Evolutionary conservation across 2,888 invertebrate genomes (phyloP), one percentile per base, ranked within the genome.

Genomic region (Microplitis deprimator): DNA sequence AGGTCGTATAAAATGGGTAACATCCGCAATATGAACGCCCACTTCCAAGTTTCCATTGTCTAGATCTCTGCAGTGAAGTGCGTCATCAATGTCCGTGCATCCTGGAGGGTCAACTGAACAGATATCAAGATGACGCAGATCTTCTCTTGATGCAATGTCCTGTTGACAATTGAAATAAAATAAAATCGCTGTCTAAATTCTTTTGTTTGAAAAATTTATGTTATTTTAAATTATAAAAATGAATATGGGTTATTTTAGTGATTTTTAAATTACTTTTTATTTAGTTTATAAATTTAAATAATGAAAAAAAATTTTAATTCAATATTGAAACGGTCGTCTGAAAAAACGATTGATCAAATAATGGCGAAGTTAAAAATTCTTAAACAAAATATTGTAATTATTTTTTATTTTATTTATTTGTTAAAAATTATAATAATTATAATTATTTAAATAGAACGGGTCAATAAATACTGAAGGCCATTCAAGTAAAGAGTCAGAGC

Each of bases 31-130:
- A 87, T 99, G 99, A 0, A 99, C 99, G 16, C 99, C 99, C 68
- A 98, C 94, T 91, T 97, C 95, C 68, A 93, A 92, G 84, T 94
- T 94, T 4, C 95, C 94, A 86, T 95, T 95, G 0, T 92, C 91
- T 29, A 98, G 90, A 61, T 92, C 90, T 20, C 94, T 92, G 84
- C 98, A 98, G 90, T 99, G 99, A 1, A 99, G 90, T 0, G 99
- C 99, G 90, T 99, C 99, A 88, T 99, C 99, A 81, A 99, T 99
- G 89, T 99, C 99, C 0, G 99, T 99, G 89, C 99, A 99, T 0
- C 99, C 99, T 0, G 98, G 97, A 2, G 99, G 99, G 92, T 99
- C 98, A 0, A 99, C 98, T 0, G 98, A 98, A 87, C 98, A 99
- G 65, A 99, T 94, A 85, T 94, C 93, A 4, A 97, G 88, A 75